phyloP scores from a whole-genome alignment of 2,797 vertebrate genomes.

The Hypotaenidia okinawae region DNA sequence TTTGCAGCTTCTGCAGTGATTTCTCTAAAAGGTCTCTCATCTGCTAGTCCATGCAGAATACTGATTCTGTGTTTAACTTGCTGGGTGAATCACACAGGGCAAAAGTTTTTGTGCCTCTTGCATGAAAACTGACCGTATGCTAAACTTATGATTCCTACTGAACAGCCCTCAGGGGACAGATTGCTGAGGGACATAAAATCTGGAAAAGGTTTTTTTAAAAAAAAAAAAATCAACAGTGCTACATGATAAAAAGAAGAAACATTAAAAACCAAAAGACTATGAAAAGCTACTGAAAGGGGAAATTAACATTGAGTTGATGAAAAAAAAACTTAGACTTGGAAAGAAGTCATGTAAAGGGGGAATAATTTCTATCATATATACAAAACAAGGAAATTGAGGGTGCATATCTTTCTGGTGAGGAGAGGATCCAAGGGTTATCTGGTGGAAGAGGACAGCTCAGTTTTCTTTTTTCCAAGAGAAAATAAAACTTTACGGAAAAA shows the following conservation, averaged over 20 bases:
- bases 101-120: neutral
- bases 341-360: neutral
- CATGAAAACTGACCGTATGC: neutral
- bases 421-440: neutral
- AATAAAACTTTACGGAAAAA: neutral
- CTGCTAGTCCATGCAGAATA: neutral
- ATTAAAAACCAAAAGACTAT: neutral
- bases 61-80: neutral
- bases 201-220: neutral
- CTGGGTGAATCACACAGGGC: neutral
- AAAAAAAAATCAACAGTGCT: neutral
- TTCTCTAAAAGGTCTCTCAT: neutral
- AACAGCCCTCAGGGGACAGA: neutral
- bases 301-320: neutral
- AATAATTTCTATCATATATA: neutral
- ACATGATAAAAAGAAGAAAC: neutral
- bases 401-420: neutral
- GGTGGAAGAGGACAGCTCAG: neutral
- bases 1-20: neutral
- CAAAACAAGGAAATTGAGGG: neutral
- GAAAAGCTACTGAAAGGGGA: neutral
- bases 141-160: neutral
- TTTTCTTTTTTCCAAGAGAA: neutral
- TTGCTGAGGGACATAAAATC: neutral
- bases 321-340: neutral